These are phyloP conservation scores for Eulemur albifrons DNA, from an alignment of 2,797 vertebrate species.

Conservation along the genomic window DNA sequence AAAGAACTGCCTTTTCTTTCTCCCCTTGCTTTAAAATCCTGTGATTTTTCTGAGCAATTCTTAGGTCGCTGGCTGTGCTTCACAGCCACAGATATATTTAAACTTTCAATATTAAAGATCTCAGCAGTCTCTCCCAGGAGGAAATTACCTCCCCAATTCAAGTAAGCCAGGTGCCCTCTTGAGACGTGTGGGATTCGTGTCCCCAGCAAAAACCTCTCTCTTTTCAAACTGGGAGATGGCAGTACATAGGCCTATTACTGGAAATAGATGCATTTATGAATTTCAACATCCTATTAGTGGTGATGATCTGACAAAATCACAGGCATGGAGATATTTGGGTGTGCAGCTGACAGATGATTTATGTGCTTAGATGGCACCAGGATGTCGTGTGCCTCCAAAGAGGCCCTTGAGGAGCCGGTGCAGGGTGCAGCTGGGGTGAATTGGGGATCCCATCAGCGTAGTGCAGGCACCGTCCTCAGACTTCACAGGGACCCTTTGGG, in stretches of 20 bases:
- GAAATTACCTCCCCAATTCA: conserved; percentile 61
- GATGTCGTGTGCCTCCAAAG: not conserved
- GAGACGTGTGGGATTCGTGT: not conserved
- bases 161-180: conserved; percentile 67
- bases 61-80: conserved; percentile 44
- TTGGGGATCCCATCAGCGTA: not conserved
- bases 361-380: not conserved
- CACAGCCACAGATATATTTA: conserved; percentile 55
- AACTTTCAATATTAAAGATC: conserved; percentile 48
- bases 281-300: conserved; percentile 63
- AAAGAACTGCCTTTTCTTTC: not conserved
- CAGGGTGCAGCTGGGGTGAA: not conserved
- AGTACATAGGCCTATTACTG: conserved; percentile 34
- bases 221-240: conserved; percentile 46
- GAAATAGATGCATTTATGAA: conserved; percentile 68
- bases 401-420: not conserved
- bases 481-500: not conserved
- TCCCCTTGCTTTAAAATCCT: conserved; percentile 53
- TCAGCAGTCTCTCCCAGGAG: conserved; percentile 58
- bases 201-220: conserved; percentile 49
- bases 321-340: conserved; percentile 66
- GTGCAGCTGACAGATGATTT: conserved; percentile 67
- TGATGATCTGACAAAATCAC: conserved; percentile 68
- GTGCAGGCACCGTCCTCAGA: not conserved
- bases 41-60: conserved; percentile 65